Evolutionary conservation across 2,797 vertebrate genomes (phyloP), one percentile per base, ranked within the genome.

Genomic region (Sardinella longiceps): DNA sequence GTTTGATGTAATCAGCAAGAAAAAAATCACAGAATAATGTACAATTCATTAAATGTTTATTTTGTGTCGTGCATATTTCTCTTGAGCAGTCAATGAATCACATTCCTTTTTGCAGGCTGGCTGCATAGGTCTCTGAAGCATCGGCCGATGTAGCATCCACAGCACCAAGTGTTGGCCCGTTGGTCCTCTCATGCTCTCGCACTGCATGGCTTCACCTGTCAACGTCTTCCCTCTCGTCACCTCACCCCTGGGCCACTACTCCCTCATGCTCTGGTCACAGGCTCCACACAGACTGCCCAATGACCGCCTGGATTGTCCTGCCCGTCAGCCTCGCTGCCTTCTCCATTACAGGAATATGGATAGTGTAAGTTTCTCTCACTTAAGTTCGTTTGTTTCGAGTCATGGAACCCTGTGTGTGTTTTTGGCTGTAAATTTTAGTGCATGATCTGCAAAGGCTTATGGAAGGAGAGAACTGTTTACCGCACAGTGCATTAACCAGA

Each of bases 331-430:
- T 98, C 91, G 96, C 96, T 90, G 96, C 96, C 82, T 98, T 98
- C 94, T 98, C 96, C 93, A 98, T 98, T 94, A 97, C 97, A 39
- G 97, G 97, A 89, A 97, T 98, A 97, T 98, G 97, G 97, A 98
- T 97, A 85, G 97, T 98, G 97, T 98, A 92, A 97, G 97, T 95
- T 30, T 37, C 14, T 28, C 60, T 43, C 43, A 43, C 7, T 28
- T 63, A n/a, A n/a, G n/a, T n/a, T n/a, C n/a, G 2, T 7, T 14
- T 48, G 46, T 3, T 82, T 81, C 33, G 3, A 77, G 39, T 9
- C 20, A 66, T 33, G 15, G 43, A 43, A 2, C 7, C 43, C 43
- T 45, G 3, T 33, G 39, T 23, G 30, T 37, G 12, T 3, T 70
- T 70, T 18, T 66, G 28, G 30, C 14, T 37, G 2, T 18, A 37